A percentile compares a stretch with the other conserved stretches of the same genome.
These are phyloP conservation scores for Thalassophryne amazonica DNA, from an alignment of 2,797 vertebrate species.

Conservation along the genomic window DNA sequence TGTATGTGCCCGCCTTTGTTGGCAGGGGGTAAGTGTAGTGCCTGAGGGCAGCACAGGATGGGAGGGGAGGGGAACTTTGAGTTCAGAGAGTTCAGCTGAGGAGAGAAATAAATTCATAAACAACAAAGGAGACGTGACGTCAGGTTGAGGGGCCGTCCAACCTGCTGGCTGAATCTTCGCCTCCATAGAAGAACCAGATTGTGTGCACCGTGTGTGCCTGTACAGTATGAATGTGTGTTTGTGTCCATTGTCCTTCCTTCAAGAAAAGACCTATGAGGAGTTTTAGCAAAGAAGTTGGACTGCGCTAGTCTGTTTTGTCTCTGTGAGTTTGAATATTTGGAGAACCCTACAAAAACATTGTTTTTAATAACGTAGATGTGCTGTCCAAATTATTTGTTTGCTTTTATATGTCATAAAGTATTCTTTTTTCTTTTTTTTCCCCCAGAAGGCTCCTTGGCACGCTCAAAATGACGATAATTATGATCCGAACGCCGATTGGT, in stretches of 20 bases:
- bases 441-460: constrained; percentile 1
- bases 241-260: constrained; percentile 49
- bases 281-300: constrained; percentile 58
- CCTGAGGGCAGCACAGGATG: constrained; percentile 54
- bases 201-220: constrained; percentile 51
- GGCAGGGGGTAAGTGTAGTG: constrained; percentile 67
- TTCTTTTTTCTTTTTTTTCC: constrained; percentile 1
- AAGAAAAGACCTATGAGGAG: constrained; percentile 59
- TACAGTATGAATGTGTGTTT: constrained; percentile 46
- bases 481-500: constrained; percentile 44
- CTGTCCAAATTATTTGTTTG: background rate
- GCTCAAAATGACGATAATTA: constrained; percentile 47
- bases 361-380: too few species aligned
- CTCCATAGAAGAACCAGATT: constrained; percentile 62
- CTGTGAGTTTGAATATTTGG: constrained; percentile 38
- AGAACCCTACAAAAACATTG: constrained; percentile 24
- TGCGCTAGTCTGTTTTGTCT: constrained; percentile 64
- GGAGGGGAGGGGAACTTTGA: constrained; percentile 40
- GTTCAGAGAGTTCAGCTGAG: constrained; percentile 78
- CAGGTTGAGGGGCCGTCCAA: constrained; percentile 74
- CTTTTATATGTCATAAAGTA: background rate
- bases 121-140: constrained; percentile 82
- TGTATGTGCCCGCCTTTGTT: constrained; percentile 67
- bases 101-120: constrained; percentile 83
- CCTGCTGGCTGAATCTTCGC: constrained; percentile 72